Conservation (phyloP, 2,113 vertebrate genomes). For the Fulmarus glacialis region DNA sequence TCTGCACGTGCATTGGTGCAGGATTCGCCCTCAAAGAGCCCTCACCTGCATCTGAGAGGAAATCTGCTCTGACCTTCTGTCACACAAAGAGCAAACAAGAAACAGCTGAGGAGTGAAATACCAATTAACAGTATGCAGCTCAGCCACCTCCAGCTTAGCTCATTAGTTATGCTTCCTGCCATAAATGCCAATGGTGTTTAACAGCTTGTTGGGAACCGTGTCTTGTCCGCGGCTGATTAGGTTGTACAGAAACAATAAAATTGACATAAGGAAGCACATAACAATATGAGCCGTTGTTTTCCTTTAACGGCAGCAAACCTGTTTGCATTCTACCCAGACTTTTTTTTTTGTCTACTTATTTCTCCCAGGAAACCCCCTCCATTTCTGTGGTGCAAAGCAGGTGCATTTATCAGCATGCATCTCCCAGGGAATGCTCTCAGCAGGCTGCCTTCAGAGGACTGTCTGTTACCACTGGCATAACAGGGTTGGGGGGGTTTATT, state of each 20-base stretch:
- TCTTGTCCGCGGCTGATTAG: neutral
- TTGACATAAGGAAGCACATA: neutral
- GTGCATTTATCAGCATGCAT: neutral
- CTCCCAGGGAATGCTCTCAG: neutral
- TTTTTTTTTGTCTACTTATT: neutral
- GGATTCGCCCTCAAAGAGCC: neutral
- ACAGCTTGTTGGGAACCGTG: neutral
- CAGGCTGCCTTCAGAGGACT: neutral
- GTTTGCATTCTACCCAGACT: neutral
- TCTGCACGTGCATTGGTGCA: neutral
- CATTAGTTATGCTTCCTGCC: conserved; percentile 18
- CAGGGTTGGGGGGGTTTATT: neutral
- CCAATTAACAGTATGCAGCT: neutral
- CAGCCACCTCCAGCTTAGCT: neutral
- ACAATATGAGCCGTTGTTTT: neutral
- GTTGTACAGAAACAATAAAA: neutral
- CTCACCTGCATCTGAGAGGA: neutral
- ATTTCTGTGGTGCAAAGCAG: neutral
- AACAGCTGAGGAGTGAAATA: neutral
- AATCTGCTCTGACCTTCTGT: conserved; percentile 20
- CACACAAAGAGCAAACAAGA: neutral
- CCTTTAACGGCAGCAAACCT: neutral
- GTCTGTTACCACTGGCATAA: neutral
- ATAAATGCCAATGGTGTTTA: neutral
- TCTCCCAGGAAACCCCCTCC: neutral